phyloP scores from a whole-genome alignment of 2,797 vertebrate species.

The Pantherophis vulpinus region DNA sequence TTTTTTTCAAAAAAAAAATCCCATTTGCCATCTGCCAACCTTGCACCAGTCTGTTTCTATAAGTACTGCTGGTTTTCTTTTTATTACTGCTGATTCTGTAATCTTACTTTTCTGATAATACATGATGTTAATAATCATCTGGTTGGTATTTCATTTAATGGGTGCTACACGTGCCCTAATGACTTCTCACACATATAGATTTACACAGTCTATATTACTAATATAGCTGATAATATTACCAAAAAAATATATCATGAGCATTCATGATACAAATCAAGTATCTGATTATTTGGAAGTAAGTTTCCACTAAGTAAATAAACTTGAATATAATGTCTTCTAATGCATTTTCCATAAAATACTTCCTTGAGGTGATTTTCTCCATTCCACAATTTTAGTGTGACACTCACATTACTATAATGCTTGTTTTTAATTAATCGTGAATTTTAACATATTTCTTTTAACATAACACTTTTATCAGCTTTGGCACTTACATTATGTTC shows the following conservation, averaged over 20 bases:
- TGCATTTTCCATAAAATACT: constrained; percentile 28
- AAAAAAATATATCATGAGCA: not conserved
- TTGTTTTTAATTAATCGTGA: not conserved
- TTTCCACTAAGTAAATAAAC: not conserved
- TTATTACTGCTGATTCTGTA: not conserved
- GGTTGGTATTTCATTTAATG: not conserved
- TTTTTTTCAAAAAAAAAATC: constrained; percentile 46
- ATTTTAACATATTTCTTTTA: constrained; percentile 46
- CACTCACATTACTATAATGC: constrained; percentile 40
- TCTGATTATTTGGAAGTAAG: not conserved
- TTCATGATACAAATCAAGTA: not conserved
- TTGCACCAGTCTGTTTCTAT: constrained; percentile 36
- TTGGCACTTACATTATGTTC: not conserved
- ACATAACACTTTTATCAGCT: constrained; percentile 24
- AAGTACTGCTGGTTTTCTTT: not conserved
- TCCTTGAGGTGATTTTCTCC: constrained; percentile 45
- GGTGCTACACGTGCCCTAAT: not conserved
- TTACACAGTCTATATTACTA: not conserved
- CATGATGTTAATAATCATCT: not conserved
- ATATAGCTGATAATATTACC: not conserved
- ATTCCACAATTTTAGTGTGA: constrained; percentile 60
- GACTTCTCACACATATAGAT: not conserved
- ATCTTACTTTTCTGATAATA: not conserved
- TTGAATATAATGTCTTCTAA: not conserved
- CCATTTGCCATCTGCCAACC: constrained; percentile 63